phyloP scores from a whole-genome alignment of 2,113 vertebrate species.

The Phoxinus phoxinus region DNA sequence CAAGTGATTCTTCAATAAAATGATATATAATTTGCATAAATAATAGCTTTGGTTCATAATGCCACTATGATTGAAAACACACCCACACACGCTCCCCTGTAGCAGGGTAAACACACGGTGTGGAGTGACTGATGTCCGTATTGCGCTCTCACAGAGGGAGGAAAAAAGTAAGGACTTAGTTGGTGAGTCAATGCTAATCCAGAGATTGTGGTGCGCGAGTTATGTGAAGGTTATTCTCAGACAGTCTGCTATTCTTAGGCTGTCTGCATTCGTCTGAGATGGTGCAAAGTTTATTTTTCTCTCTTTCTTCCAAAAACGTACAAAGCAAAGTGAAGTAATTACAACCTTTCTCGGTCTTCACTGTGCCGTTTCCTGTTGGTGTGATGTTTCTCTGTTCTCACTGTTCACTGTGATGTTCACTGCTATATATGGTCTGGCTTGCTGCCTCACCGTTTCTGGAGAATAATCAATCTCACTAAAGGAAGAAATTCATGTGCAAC shows the following conservation, averaged over 20 bases:
- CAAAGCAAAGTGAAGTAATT: conserved; percentile 22
- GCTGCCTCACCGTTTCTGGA: conserved; percentile 11
- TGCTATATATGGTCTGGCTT: conserved; percentile 10
- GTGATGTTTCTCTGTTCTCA: conserved; percentile 19
- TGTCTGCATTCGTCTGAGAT: conserved; percentile 6
- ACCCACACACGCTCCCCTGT: neutral
- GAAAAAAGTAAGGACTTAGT: conserved; percentile 14
- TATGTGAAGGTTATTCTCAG: conserved; percentile 43
- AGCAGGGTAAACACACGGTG: neutral
- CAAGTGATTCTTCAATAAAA: conserved; percentile 1
- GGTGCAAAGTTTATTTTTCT: conserved; percentile 28
- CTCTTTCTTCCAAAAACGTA: conserved; percentile 1
- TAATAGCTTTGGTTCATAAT: conserved; percentile 18
- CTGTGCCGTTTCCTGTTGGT: neutral
- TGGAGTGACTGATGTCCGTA: conserved; percentile 27
- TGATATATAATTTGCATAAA: conserved; percentile 27
- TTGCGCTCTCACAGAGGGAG: neutral
- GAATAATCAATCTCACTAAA: conserved; percentile 40
- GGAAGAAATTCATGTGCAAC: conserved; percentile 7
- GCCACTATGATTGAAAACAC: conserved; percentile 43
- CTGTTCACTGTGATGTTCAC: conserved; percentile 21
- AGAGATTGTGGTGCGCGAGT: neutral
- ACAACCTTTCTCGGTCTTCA: conserved; percentile 1
- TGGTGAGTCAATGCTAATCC: conserved; percentile 30
- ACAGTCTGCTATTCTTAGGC: conserved; percentile 51